Conservation (phyloP, 2,888 invertebrate species). For the Venustoraphidia nigricollis region DNA sequence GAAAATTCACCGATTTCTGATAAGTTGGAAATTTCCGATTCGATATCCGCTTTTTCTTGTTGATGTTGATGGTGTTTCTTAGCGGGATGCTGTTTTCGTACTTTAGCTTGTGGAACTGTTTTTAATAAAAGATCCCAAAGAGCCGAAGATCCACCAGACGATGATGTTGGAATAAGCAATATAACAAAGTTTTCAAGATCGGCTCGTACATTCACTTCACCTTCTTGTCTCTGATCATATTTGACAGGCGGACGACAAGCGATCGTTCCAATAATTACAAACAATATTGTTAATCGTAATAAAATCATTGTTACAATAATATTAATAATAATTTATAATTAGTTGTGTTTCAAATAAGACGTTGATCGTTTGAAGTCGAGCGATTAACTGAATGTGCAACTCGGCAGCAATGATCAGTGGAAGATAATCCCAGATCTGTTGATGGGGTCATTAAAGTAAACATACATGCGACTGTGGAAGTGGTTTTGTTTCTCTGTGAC, state of each 20-base stretch:
- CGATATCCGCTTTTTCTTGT: slow-evolving; percentile 4
- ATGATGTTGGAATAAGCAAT: slow-evolving; percentile 36
- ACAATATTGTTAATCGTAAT: neutral
- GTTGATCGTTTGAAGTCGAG: no score
- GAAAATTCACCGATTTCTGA: slow-evolving; percentile 4
- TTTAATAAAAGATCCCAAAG: slow-evolving; percentile 19
- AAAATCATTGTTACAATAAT: no score
- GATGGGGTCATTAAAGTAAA: no score
- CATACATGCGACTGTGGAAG: no score
- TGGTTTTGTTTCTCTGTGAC: no score
- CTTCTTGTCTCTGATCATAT: slow-evolving; percentile 63
- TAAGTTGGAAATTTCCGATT: no score
- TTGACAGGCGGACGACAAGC: slow-evolving; percentile 15
- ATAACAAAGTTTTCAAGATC: slow-evolving; percentile 61
- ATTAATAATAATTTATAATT: no score
- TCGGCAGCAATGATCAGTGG: no score
- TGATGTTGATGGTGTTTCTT: slow-evolving; percentile 14
- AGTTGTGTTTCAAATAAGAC: no score
- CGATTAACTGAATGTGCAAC: no score
- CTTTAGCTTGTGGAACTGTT: slow-evolving; percentile 12
- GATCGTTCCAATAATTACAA: neutral
- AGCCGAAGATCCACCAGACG: slow-evolving; percentile 10
- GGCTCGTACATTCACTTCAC: slow-evolving; percentile 55
- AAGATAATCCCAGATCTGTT: no score
- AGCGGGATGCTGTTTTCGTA: slow-evolving; percentile 8